phyloP scores from a whole-genome alignment of 2,888 invertebrate genomes.

The Drosophila anomelani region DNA sequence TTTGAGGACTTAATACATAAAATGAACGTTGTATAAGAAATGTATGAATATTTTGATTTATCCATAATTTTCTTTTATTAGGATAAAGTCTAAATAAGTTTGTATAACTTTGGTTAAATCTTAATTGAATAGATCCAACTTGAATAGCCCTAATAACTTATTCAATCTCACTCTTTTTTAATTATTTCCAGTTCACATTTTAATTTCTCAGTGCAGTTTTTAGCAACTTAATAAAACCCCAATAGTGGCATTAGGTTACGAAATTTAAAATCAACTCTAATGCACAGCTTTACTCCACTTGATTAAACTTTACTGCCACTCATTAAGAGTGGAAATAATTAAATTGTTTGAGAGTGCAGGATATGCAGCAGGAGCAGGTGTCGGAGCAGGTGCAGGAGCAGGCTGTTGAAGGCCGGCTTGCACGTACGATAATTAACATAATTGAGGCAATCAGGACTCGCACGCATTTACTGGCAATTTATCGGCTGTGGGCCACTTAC shows the following conservation, averaged over 20 bases:
- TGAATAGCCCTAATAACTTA: background rate
- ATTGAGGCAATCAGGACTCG: constrained; percentile 67
- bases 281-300: constrained; percentile 6
- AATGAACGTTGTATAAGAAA: background rate
- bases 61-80: too few relatives aligned
- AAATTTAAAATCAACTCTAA: constrained; percentile 1
- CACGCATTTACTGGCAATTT: constrained; percentile 71
- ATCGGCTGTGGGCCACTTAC: constrained; percentile 50
- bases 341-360: constrained; percentile 46
- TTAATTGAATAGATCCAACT: background rate
- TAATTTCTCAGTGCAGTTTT: background rate
- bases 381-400: background rate
- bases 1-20: background rate
- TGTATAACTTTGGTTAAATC: background rate
- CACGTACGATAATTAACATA: constrained; percentile 75
- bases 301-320: constrained; percentile 18
- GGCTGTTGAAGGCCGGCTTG: constrained; percentile 5
- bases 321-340: constrained; percentile 44
- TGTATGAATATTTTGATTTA: background rate
- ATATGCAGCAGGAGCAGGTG: background rate
- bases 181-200: background rate
- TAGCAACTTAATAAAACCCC: background rate
- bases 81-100: background rate
- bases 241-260: background rate
- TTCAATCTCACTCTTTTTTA: background rate